Conservation (phyloP, 2,113 vertebrate genomes). For the Chlorodrepanis virens region DNA sequence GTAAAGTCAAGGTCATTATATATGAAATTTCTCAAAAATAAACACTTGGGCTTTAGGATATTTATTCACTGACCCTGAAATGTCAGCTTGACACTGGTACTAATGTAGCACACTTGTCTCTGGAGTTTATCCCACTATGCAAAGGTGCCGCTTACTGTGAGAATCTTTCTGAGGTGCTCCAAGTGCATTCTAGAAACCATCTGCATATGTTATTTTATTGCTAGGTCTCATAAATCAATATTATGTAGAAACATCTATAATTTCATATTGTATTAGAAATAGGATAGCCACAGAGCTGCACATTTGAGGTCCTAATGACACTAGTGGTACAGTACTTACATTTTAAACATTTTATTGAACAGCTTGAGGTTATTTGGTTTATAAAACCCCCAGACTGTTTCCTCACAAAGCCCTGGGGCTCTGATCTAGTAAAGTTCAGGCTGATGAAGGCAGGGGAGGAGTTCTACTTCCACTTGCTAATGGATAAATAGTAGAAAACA, state of each 20-base stretch:
- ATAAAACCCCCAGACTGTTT: conserved; percentile 25
- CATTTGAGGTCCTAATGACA: conserved; percentile 17
- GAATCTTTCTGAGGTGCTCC: conserved; percentile 25
- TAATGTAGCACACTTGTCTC: conserved; percentile 53
- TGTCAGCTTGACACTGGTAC: conserved; percentile 63
- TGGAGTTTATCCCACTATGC: conserved; percentile 24
- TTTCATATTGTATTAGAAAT: conserved; percentile 48
- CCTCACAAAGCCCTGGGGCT: conserved; percentile 15
- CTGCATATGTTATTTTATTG: conserved; percentile 50
- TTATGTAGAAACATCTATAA: conserved; percentile 43
- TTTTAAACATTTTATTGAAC: conserved; percentile 34
- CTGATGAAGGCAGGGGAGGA: conserved; percentile 1
- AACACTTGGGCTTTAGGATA: conserved; percentile 61
- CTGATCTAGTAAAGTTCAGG: conserved; percentile 45
- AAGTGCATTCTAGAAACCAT: conserved; percentile 41
- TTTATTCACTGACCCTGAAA: conserved; percentile 74
- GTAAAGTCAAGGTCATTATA: conserved; percentile 54
- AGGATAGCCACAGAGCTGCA: conserved; percentile 5
- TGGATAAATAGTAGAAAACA: conserved; percentile 22
- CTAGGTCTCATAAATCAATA: conserved; percentile 49
- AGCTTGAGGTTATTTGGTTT: conserved; percentile 38
- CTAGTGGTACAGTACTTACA: neutral
- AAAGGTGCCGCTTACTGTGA: conserved; percentile 30
- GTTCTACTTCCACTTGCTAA: neutral
- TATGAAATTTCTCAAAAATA: conserved; percentile 58